Base-by-base conservation (phyloP, 1,140 invertebrate species). In the Sweltsa coloradensis region DNA sequence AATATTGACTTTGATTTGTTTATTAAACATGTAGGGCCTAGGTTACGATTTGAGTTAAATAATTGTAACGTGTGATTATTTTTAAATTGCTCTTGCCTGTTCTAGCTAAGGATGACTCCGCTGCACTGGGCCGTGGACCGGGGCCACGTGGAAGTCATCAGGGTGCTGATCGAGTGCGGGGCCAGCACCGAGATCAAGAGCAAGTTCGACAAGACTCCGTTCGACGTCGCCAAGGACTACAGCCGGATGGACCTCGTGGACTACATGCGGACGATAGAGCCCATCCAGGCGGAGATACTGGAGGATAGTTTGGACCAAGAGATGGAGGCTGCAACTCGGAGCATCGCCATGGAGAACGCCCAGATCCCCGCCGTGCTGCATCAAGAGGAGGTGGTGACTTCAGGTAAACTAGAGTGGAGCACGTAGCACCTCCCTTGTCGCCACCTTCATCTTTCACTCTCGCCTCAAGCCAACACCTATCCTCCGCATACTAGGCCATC, bases 111-210 rank as follows among this genome's bases (percentile, higher is more conserved):
- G 60, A 95, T 94, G 90, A 94, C 90, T 21, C 89, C 91, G 23
- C 69, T 97, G 19, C 91, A 96, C 70, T 96, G 91, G 92, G 89
- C 90, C 7, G 85, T 85, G 39, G 89, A 93, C 67, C 78, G 83
- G 53, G 76, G 79, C n/a, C 81, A 90, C 61, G 57, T 73, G 24
- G 72, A 74, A 37, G 77, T 82, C 31, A 82, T 85, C 24, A 70
- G 78, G 45, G 55, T 80, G 36, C 67, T 95, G 37, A 58, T 95
- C 3, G 71, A 76, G 44, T 66, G 77, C 57, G 85, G 86, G 14
- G 86, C 88, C 1, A 73, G 85, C 61, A 65, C 75, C 3, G 67
- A 70, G 49, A 62, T 70, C 40, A 63, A 69, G 34, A 89, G 83
- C 63, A 93, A 92, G 73, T 94, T 94, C 70, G 76, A 81, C 31